Evolutionary conservation across 2,888 invertebrate genomes (phyloP).

Genomic region (Crocallis elinguaria): DNA sequence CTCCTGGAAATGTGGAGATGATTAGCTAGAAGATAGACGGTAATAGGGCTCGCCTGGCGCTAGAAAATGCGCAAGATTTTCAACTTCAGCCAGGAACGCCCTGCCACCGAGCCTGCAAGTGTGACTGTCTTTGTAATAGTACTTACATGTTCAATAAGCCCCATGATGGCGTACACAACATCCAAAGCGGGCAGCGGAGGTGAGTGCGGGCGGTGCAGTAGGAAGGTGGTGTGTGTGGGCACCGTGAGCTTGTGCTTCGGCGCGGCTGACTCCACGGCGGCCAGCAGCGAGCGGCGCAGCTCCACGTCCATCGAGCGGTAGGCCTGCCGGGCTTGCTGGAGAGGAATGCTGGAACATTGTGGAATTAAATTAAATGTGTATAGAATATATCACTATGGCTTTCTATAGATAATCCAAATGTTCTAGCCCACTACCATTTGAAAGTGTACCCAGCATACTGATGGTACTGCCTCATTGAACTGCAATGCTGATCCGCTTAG

Average conservation of each 20-base stretch:
- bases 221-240: conserved; percentile 91
- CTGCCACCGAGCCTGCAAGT: no score
- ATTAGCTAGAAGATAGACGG: no score
- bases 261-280: conserved; percentile 86
- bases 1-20: conserved; percentile 49
- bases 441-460: no score
- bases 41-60: no score
- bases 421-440: no score
- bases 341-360: conserved; percentile 86
- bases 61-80: no score
- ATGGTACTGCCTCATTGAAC: no score
- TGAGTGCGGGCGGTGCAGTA: conserved; percentile 92
- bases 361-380: neutral
- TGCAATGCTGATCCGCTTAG: no score
- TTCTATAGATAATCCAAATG: no score
- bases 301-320: conserved; percentile 95
- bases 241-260: conserved; percentile 88
- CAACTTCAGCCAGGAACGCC: no score
- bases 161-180: conserved; percentile 91
- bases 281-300: conserved; percentile 89
- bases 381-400: no score
- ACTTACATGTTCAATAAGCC: conserved; percentile 89
- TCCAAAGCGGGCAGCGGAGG: conserved; percentile 93
- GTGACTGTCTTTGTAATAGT: no score
- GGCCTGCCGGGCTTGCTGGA: conserved; percentile 93